Conservation (phyloP, 2,113 vertebrate species). For the rat (Rattus norvegicus) region DNA sequence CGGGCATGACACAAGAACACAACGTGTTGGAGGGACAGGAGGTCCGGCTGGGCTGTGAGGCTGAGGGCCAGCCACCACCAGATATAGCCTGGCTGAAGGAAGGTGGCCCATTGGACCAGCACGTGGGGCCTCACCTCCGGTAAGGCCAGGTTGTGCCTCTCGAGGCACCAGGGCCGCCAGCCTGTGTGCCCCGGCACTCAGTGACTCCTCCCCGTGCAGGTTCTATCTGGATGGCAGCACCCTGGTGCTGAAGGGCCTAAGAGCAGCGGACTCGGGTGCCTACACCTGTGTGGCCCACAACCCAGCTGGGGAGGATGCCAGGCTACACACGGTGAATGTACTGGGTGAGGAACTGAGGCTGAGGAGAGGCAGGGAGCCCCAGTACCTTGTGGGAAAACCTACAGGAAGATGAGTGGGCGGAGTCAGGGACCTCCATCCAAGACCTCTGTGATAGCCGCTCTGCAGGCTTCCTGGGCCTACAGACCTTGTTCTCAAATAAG, state of each 20-base stretch:
- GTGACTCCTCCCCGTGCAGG: constrained; percentile 72
- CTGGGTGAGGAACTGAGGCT: constrained; percentile 86
- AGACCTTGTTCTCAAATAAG: rapidly evolving
- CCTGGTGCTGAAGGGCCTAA: constrained; percentile 88
- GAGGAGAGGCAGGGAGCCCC: neutral
- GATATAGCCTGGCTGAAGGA: constrained; percentile 93
- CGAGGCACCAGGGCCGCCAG: neutral
- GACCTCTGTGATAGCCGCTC: rapidly evolving
- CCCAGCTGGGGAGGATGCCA: constrained; percentile 88
- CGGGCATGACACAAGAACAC: constrained; percentile 85
- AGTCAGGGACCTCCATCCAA: neutral
- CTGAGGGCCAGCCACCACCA: constrained; percentile 88
- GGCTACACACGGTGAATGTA: constrained; percentile 88
- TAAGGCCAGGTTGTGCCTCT: constrained; percentile 41
- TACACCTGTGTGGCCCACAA: constrained; percentile 93
- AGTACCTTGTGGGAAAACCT: rapidly evolving
- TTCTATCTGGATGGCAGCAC: constrained; percentile 86
- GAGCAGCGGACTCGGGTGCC: constrained; percentile 87
- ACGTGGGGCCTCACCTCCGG: constrained; percentile 77
- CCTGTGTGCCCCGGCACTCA: rapidly evolving
- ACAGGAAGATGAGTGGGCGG: neutral
- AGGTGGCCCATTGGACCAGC: constrained; percentile 85
- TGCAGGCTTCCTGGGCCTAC: neutral
- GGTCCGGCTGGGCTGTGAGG: constrained; percentile 89
- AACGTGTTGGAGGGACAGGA: constrained; percentile 85